Evolutionary conservation across 2,888 invertebrate genomes (phyloP).

Genomic region (Leptinotarsa rubiginosa): DNA sequence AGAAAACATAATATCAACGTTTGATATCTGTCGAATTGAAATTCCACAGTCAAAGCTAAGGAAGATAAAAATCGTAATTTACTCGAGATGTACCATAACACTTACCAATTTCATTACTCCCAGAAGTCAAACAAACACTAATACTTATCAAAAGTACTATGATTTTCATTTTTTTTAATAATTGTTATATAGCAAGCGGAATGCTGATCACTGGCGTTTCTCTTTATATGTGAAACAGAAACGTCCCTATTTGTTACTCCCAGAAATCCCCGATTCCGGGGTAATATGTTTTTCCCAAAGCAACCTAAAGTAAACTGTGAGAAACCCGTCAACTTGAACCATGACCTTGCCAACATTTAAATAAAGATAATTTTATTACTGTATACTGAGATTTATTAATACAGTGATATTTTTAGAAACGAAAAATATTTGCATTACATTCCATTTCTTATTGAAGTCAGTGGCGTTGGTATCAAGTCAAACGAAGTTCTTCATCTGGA

Average conservation of each 20-base stretch:
- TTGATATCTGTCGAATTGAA: too few species aligned
- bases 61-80: background rate
- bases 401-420: too few species aligned
- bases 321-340: background rate
- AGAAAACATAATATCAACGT: too few species aligned
- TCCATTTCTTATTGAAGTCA: too few species aligned
- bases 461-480: too few species aligned
- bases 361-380: too few species aligned
- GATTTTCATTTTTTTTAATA: background rate
- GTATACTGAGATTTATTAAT: too few species aligned
- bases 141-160: conserved; percentile 1
- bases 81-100: background rate
- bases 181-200: background rate
- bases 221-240: background rate
- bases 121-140: conserved; percentile 1
- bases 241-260: background rate
- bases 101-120: background rate
- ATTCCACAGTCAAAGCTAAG: background rate
- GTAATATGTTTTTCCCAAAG: background rate
- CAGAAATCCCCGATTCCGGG: background rate
- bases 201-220: background rate
- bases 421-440: too few species aligned
- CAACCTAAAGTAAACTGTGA: background rate
- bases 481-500: too few species aligned
- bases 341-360: background rate